Evolutionary conservation across 1,140 invertebrate species (phyloP).

Genomic region (Berghia stephanieae): DNA sequence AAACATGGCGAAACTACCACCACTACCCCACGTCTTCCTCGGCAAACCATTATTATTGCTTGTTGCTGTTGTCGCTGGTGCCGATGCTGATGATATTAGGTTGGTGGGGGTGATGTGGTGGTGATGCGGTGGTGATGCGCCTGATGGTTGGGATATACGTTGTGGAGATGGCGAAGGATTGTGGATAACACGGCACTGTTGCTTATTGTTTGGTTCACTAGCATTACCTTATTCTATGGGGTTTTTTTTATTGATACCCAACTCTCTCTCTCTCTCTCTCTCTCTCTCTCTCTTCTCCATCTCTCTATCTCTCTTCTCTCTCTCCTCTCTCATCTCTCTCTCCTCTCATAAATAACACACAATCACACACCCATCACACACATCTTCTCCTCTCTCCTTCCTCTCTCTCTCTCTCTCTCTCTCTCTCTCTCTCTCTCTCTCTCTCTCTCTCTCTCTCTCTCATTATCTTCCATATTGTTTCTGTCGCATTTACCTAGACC

Average conservation of each 20-base stretch:
- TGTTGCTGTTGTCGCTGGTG: not conserved
- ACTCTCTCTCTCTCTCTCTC: conserved; percentile 11
- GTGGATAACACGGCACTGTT: not conserved
- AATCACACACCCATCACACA: not conserved
- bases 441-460: not conserved
- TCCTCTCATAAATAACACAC: not conserved
- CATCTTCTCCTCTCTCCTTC: not conserved
- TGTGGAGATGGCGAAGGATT: not conserved
- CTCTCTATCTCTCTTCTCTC: not conserved
- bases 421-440: not conserved
- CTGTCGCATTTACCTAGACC: not conserved
- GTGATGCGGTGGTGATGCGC: no score
- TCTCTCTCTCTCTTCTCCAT: not conserved
- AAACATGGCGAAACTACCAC: not conserved
- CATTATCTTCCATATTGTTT: not conserved
- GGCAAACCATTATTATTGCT: not conserved
- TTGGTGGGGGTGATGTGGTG: no score
- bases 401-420: not conserved
- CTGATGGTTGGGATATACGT: not conserved
- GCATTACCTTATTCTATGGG: no score
- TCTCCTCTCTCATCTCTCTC: not conserved
- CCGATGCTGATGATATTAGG: not conserved
- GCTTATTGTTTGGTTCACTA: no score
- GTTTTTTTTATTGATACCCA: not conserved
- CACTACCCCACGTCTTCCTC: not conserved